Conservation (phyloP, 2,888 invertebrate species). For the Sminthurinus aureus region DNA sequence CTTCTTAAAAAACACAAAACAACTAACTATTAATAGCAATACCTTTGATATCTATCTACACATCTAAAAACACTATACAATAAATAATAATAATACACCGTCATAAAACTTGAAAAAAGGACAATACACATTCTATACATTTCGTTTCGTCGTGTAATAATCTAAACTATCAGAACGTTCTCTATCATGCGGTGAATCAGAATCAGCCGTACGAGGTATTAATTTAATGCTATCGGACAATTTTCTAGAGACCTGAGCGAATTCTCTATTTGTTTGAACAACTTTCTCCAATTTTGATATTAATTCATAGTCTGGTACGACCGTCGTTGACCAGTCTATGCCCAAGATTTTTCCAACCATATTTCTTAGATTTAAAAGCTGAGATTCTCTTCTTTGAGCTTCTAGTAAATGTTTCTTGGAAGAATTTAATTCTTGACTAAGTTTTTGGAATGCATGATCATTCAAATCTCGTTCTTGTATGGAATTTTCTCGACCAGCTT, state of each 20-base stretch:
- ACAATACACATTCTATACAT: not conserved
- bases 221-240: constrained; percentile 57
- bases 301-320: constrained; percentile 78
- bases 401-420: constrained; percentile 79
- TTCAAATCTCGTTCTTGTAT: constrained; percentile 69
- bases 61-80: too few relatives aligned
- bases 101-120: too few relatives aligned
- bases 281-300: constrained; percentile 81
- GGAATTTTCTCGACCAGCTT: constrained; percentile 54
- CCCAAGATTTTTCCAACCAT: constrained; percentile 75
- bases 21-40: too few relatives aligned
- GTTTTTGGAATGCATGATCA: constrained; percentile 74
- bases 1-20: too few relatives aligned
- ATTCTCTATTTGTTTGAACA: constrained; percentile 86
- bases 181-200: constrained; percentile 15
- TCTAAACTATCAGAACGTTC: constrained; percentile 38
- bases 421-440: constrained; percentile 79
- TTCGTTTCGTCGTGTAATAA: constrained; percentile 23
- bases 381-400: constrained; percentile 75
- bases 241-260: constrained; percentile 80
- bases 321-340: constrained; percentile 68
- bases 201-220: constrained; percentile 47
- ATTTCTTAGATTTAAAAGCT: constrained; percentile 77
- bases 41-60: too few relatives aligned
- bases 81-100: too few relatives aligned